A percentile compares a stretch with the other conserved stretches of the same genome.
Conservation (phyloP, 2,113 vertebrate genomes). For the Sinocyclocheilus anshuiensis region DNA sequence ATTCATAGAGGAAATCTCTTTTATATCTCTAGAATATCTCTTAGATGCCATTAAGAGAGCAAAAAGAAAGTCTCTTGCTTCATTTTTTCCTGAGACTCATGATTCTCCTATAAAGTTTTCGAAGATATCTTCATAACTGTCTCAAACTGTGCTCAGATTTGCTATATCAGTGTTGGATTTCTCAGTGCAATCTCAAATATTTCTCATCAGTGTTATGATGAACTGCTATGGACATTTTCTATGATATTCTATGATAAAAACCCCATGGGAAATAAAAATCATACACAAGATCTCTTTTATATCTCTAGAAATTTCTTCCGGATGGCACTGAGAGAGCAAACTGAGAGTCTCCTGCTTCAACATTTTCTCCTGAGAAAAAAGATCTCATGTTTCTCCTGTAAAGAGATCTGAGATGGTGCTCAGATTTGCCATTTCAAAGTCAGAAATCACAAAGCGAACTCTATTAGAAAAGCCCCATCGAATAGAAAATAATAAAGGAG, state of each 20-base stretch:
- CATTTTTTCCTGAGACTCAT: not conserved
- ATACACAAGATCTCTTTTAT: not conserved
- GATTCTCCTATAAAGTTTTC: not conserved
- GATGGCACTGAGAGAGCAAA: not conserved
- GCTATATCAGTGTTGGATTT: not conserved
- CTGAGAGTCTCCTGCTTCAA: not conserved
- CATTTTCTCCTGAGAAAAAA: not conserved
- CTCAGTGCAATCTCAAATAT: not conserved
- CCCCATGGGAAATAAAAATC: not conserved
- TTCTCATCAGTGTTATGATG: not conserved
- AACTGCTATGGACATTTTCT: not conserved
- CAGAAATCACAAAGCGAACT: too few species aligned
- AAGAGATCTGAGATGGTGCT: too few species aligned
- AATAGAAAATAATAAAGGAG: not conserved
- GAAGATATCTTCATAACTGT: not conserved
- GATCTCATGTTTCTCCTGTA: not conserved
- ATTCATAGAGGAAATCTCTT: not conserved
- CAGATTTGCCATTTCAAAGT: not conserved
- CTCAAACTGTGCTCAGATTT: not conserved
- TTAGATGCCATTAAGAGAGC: not conserved
- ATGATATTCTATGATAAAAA: not conserved
- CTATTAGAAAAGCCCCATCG: not conserved
- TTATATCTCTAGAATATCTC: not conserved
- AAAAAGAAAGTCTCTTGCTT: not conserved
- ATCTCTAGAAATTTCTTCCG: not conserved